Evolutionary conservation across 2,888 invertebrate species (phyloP), one percentile per base, ranked within the genome.

Genomic region (Trisateles emortualis): DNA sequence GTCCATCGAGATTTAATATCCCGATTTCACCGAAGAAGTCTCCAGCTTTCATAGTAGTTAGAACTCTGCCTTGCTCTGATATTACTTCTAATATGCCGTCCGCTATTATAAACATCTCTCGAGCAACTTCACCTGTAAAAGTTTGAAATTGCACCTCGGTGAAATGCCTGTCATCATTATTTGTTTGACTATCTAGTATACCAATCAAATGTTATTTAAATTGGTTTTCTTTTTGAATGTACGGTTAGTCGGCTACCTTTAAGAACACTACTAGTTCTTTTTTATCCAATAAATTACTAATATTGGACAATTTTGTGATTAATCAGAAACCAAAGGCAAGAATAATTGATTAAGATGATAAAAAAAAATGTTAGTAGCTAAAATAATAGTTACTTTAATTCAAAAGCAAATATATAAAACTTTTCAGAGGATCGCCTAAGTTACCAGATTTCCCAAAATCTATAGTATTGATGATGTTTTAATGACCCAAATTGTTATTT

Each of bases 1-100:
- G 94, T 11, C 99, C 98, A 80, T 99, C 99, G 51, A 99, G 93
- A 87, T 99, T 99, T 3, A 99, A 94, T 65, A 99, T 99, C 26
- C 99, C 99, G 70, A 99, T 99, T 93, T 99, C 99, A 0, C 99
- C 99, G 78, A 99, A 99, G 92, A 99, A 99, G 86, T 99, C 99
- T 0, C 99, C 99, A 1, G 99, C 98, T 80, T 97, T 98, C 98
- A 99, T 98, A 19, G 98, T 97, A 0, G 98, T 98, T 33, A 99
- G 92, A 2, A 99, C 98, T 74, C 97, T 95, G 0, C 98, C 98
- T 8, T 96, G 96, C 81, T 99, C 99, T 78, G 98, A 99, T 84
- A 98, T 96, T 10, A 99, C 98, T 90, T 99, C 98, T 50, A 99
- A 93, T 74, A 99, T 98, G 6, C 99, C 99, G 84, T 99, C 99